Percentiles rank a stretch among this genome's conserved stretches.
phyloP scores from a whole-genome alignment of 2,797 vertebrate genomes.

The Rhyacichthys aspro region DNA sequence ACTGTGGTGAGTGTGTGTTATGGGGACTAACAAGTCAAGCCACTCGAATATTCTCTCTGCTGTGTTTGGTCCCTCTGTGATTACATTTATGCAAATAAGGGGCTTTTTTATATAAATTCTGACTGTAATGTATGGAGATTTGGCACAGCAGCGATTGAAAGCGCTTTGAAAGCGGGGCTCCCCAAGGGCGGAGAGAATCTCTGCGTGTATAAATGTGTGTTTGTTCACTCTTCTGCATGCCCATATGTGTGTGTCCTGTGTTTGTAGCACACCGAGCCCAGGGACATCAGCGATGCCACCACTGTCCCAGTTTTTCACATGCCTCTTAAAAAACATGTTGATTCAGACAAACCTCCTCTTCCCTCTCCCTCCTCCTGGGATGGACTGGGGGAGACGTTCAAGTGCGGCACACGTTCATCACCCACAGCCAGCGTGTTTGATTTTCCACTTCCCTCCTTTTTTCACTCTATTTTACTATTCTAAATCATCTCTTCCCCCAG shows the following conservation, averaged over 20 bases:
- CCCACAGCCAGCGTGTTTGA: constrained; percentile 62
- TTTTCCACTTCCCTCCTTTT: constrained; percentile 48
- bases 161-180: constrained; percentile 65
- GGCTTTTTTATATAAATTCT: constrained; percentile 75
- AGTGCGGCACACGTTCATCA: constrained; percentile 62
- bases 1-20: constrained; percentile 13
- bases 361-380: constrained; percentile 58
- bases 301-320: constrained; percentile 80
- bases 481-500: constrained; percentile 53
- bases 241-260: constrained; percentile 57
- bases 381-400: constrained; percentile 53
- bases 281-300: constrained; percentile 79
- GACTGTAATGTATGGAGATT: constrained; percentile 78
- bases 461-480: constrained; percentile 55
- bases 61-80: constrained; percentile 58
- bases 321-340: constrained; percentile 77
- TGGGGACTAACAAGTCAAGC: constrained; percentile 46
- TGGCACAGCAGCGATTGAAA: constrained; percentile 68
- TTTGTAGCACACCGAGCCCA: constrained; percentile 67
- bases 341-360: constrained; percentile 73
- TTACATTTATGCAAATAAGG: constrained; percentile 74
- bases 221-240: constrained; percentile 41
- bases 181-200: constrained; percentile 57
- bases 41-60: constrained; percentile 57
- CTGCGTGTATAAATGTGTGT: constrained; percentile 63